phyloP scores from a whole-genome alignment of 2,888 invertebrate species.

The Hydraecia micacea region DNA sequence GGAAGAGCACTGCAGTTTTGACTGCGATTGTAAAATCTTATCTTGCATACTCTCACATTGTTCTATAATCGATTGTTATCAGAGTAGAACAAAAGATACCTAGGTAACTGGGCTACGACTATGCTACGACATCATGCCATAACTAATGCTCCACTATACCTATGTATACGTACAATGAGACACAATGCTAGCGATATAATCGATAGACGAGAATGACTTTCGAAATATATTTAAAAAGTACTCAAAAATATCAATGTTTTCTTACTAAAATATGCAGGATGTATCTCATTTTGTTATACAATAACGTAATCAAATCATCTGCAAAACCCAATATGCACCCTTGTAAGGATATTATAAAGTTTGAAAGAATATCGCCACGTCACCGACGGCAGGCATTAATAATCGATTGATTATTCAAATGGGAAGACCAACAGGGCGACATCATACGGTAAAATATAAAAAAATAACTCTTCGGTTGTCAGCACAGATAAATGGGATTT shows the following conservation, averaged over 20 bases:
- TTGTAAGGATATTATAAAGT: conserved; percentile 68
- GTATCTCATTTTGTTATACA: conserved; percentile 72
- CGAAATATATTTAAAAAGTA: conserved; percentile 19
- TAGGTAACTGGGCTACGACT: neutral
- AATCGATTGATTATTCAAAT: conserved; percentile 88
- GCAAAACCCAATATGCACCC: conserved; percentile 72
- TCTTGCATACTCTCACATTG: neutral
- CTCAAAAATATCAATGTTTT: conserved; percentile 25
- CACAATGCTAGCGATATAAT: conserved; percentile 13
- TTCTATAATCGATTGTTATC: neutral
- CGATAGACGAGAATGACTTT: conserved; percentile 42
- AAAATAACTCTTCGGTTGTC: conserved; percentile 70
- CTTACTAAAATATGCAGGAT: conserved; percentile 46
- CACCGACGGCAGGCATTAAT: conserved; percentile 81
- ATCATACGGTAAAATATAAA: conserved; percentile 66
- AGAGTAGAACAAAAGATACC: neutral
- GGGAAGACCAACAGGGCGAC: conserved; percentile 67
- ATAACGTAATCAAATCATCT: conserved; percentile 83
- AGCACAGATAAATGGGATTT: conserved; percentile 71
- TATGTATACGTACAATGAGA: neutral
- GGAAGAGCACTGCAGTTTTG: neutral
- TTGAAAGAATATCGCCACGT: conserved; percentile 83
- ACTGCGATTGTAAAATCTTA: neutral
- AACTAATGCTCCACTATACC: neutral
- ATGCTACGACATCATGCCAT: neutral